Conservation (phyloP, 2,113 vertebrate species). For the Nannobrachium achirus region DNA sequence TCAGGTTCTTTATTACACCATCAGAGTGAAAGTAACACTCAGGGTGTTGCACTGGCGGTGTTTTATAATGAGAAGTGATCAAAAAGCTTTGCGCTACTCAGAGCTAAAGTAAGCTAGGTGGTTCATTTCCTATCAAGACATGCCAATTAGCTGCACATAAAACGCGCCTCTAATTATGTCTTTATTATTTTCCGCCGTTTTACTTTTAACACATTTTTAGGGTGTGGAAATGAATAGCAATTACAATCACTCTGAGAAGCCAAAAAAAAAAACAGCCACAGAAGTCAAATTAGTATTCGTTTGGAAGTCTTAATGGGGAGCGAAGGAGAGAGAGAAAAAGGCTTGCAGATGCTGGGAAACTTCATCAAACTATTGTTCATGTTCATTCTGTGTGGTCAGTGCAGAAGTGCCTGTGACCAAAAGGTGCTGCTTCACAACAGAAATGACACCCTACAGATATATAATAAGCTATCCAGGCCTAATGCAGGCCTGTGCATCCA, state of each 20-base stretch:
- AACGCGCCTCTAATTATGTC: background rate
- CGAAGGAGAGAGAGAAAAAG: constrained; percentile 13
- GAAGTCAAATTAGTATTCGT: background rate
- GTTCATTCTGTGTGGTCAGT: too few species aligned
- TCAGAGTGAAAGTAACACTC: too few species aligned
- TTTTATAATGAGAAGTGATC: too few species aligned
- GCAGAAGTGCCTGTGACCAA: background rate
- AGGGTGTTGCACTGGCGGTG: too few species aligned
- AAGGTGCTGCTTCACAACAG: background rate
- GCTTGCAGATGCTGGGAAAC: constrained; percentile 12
- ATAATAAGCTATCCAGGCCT: too few species aligned
- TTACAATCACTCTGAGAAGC: background rate
- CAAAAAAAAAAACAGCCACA: background rate
- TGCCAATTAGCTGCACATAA: constrained; percentile 2
- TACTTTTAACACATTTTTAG: background rate
- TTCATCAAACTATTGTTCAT: constrained; percentile 21
- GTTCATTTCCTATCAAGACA: too few species aligned
- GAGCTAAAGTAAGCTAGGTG: too few species aligned
- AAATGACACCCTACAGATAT: background rate
- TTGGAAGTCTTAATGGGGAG: background rate
- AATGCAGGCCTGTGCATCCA: too few species aligned
- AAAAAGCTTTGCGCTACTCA: too few species aligned
- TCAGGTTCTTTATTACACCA: too few species aligned
- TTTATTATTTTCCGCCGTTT: background rate
- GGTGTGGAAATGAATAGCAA: constrained; percentile 2